Evolutionary conservation across 2,113 vertebrate species (phyloP).

Genomic region (Eolophus roseicapilla): DNA sequence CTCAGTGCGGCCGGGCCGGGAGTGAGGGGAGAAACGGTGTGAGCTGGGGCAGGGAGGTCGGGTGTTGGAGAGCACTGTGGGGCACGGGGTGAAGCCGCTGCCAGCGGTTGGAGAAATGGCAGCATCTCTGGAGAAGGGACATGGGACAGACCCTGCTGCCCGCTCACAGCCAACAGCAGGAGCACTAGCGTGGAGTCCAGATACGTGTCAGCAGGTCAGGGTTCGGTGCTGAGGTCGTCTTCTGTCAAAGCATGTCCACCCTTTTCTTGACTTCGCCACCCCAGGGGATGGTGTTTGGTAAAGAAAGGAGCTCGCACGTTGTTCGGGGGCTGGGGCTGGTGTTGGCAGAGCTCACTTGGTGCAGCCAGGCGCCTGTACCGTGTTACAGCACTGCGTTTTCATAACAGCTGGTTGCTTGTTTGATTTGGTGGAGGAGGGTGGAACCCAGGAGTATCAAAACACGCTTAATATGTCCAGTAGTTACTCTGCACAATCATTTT

Average conservation of each 20-base stretch:
- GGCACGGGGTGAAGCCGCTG: not conserved
- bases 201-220: not conserved
- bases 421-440: not conserved
- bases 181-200: fast-evolving
- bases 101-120: not conserved
- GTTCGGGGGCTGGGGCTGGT: fast-evolving
- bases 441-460: not conserved
- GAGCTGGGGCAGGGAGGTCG: not conserved
- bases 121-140: not conserved
- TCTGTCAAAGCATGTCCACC: not conserved
- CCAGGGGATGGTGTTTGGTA: not conserved
- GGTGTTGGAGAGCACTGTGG: not conserved
- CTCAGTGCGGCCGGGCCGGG: fast-evolving
- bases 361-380: fast-evolving
- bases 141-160: not conserved
- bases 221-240: not conserved
- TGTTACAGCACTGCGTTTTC: fast-evolving
- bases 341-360: not conserved
- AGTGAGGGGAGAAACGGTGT: not conserved
- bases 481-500: not conserved
- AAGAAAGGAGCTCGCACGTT: not conserved
- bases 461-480: not conserved
- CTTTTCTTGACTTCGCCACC: not conserved
- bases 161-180: not conserved
- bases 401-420: not conserved